A percentile compares a stretch with the other conserved stretches of the same genome.
phyloP scores from a whole-genome alignment of 2,797 vertebrate genomes.

The Sciurus vulgaris region DNA sequence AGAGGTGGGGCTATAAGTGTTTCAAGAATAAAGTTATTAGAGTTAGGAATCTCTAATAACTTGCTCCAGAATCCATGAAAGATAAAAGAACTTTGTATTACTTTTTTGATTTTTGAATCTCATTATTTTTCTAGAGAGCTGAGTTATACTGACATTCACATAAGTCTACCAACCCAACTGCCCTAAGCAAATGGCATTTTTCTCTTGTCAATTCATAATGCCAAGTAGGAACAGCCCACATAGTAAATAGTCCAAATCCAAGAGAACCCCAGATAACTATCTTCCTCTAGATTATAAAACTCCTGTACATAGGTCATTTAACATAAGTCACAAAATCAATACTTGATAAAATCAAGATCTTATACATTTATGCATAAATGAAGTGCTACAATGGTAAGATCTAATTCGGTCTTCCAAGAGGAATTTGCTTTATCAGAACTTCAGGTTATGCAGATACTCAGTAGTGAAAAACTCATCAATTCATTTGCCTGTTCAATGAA shows the following conservation, averaged over 20 bases:
- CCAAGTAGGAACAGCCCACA: neutral
- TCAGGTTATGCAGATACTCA: neutral
- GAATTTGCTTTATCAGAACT: slow-evolving; percentile 23
- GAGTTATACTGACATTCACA: neutral
- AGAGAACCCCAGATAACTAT: neutral
- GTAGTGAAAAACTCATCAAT: neutral
- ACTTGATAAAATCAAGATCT: neutral
- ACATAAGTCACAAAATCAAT: slow-evolving; percentile 35
- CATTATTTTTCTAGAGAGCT: neutral
- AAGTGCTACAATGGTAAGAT: neutral
- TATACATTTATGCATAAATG: neutral
- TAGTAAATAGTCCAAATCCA: slow-evolving; percentile 25
- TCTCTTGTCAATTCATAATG: neutral
- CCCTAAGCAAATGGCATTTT: neutral
- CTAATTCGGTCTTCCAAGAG: slow-evolving; percentile 47
- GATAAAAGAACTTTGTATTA: neutral
- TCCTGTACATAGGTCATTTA: neutral
- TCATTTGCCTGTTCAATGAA: neutral
- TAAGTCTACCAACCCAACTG: neutral
- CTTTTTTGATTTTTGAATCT: neutral
- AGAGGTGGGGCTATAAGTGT: neutral
- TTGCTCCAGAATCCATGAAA: neutral
- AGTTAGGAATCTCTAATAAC: slow-evolving; percentile 26
- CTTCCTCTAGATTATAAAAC: slow-evolving; percentile 2
- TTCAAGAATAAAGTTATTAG: slow-evolving; percentile 19